Percentiles rank a stretch among this genome's conserved stretches.
phyloP scores from a whole-genome alignment of 2,797 vertebrate genomes.

The Spinus olivaceus region DNA sequence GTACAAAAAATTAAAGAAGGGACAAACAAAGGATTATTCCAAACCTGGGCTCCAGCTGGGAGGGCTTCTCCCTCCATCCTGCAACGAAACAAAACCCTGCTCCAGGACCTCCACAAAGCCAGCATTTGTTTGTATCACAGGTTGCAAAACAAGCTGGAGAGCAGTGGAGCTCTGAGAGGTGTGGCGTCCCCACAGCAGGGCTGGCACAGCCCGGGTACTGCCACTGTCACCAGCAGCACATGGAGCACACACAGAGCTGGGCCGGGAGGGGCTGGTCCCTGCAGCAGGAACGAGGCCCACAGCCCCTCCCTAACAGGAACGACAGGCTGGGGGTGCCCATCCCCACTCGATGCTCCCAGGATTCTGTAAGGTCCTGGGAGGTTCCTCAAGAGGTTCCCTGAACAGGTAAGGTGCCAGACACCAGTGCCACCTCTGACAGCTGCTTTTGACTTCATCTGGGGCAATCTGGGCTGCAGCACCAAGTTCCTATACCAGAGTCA shows the following conservation, averaged over 20 bases:
- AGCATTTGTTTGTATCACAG: not conserved
- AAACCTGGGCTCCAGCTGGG: not conserved
- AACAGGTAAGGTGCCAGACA: not conserved
- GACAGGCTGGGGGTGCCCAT: rapidly evolving
- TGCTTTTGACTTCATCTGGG: not conserved
- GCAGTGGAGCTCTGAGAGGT: rapidly evolving
- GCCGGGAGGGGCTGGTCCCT: rapidly evolving
- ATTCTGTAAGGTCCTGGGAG: too few relatives aligned
- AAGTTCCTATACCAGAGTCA: rapidly evolving
- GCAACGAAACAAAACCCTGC: not conserved
- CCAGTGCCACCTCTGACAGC: rapidly evolving
- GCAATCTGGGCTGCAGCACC: not conserved
- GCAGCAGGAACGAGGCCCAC: not conserved
- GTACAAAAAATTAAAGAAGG: not conserved
- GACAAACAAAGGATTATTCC: not conserved
- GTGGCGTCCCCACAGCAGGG: not conserved
- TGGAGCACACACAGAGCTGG: rapidly evolving
- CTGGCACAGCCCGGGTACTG: not conserved
- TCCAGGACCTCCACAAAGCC: not conserved
- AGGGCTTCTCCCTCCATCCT: not conserved
- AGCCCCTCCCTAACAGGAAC: rapidly evolving
- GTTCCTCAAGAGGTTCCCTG: not conserved
- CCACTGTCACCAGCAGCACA: not conserved
- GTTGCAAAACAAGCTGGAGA: not conserved
- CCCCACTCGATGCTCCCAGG: not conserved